Base-by-base conservation (phyloP, 2,888 invertebrate species). In the Hylaea fasciaria region DNA sequence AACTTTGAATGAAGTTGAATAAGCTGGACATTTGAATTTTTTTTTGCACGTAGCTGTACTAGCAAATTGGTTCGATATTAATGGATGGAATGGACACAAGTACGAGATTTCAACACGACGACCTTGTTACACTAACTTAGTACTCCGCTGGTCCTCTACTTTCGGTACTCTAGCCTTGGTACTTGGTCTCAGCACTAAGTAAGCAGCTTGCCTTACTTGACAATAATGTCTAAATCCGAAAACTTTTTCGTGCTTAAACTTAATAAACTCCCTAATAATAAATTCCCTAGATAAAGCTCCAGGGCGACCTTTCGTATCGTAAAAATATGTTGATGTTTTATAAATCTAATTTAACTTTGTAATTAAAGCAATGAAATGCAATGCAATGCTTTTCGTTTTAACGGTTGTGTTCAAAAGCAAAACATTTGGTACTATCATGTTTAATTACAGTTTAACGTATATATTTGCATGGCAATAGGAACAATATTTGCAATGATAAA, bases 341-440 rank as follows among this genome's bases (percentile, higher is more conserved):
- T 14, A 17, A 29, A 56, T 44, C 52, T 61, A 51, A 56, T 61
- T 61, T 57, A 53, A 57, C 56, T 62, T 57, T 62, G 17, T 61
- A 61, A 61, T 57, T 57, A 57, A 62, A 61, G 44, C 44, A 52
- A 51, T 41, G 54, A 46, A 61, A 48, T 48, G 47, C 47, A 28
- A 43, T 49, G 46, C 28, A 49, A 57, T n/a, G 55, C n/a, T 17
- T 49, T 55, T 28, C 28, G 35, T 39, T 52, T 52, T 61, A 29
- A 16, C 8, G 32, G 22, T 35, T 14, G 17, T 28, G 11, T 11
- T 40, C 5, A 22, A 22, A 39, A 41, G 51, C 41, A 43, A 50
- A 60, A 44, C 12, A 16, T 43, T 22, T 16, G 22, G 44, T 35
- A 22, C 5, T 37, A 12, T 17, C 46, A 28, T 41, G 41, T 46